Conservation (phyloP, 2,888 invertebrate genomes). For the Perdita meconis region DNA sequence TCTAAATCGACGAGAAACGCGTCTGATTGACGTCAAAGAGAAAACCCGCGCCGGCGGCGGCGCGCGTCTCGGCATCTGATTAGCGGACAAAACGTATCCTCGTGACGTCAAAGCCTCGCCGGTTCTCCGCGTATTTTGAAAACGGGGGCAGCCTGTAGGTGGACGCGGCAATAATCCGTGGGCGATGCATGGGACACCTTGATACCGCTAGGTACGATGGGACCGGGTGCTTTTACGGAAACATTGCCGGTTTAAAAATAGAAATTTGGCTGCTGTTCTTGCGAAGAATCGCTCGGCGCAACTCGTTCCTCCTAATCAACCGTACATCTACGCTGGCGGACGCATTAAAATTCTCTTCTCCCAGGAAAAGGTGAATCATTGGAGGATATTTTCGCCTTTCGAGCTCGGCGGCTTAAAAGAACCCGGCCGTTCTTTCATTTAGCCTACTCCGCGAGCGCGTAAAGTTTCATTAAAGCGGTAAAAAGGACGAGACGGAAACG, state of each 20-base stretch:
- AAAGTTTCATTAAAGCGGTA: background rate
- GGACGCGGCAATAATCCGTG: background rate
- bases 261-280: too few species aligned
- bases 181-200: background rate
- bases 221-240: background rate
- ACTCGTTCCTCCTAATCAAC: too few species aligned
- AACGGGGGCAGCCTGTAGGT: conserved; percentile 20
- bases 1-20: conserved; percentile 35
- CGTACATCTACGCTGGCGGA: too few species aligned
- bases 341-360: too few species aligned
- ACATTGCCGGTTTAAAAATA: background rate
- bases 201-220: conserved; percentile 1
- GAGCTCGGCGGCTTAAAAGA: background rate
- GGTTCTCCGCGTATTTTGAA: conserved; percentile 7
- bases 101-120: conserved; percentile 40
- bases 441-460: background rate
- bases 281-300: too few species aligned
- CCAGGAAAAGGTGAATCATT: background rate
- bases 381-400: background rate
- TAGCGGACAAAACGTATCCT: conserved; percentile 30
- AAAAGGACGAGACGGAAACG: background rate
- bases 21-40: conserved; percentile 48
- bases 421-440: conserved; percentile 2
- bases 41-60: background rate
- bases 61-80: conserved; percentile 16